phyloP scores from a whole-genome alignment of 2,797 vertebrate species.

The Enoplosus armatus region DNA sequence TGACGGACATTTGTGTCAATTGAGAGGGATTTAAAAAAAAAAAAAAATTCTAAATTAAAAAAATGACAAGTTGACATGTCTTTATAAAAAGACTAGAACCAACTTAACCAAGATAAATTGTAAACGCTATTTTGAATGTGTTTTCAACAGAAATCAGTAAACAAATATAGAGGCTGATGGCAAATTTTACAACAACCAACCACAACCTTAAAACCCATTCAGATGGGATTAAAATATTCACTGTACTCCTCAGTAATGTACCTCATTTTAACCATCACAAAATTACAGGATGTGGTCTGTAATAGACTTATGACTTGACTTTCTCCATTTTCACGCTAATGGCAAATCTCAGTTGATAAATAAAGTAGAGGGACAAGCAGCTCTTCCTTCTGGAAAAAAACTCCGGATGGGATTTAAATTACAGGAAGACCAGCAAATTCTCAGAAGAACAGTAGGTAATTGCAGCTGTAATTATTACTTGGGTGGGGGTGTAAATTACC shows the following conservation, averaged over 20 bases:
- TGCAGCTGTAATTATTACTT: neutral
- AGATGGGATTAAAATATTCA: neutral
- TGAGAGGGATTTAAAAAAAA: neutral
- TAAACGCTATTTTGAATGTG: neutral
- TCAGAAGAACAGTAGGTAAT: neutral
- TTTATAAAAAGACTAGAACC: neutral
- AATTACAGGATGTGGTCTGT: neutral
- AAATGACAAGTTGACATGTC: neutral
- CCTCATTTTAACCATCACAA: neutral
- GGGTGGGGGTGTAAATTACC: neutral
- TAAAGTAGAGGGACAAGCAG: neutral
- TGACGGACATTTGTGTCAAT: neutral
- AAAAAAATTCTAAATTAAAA: neutral
- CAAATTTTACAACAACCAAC: neutral
- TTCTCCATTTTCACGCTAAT: too few species aligned
- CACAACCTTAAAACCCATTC: neutral
- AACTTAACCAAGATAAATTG: neutral
- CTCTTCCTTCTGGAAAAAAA: too few species aligned
- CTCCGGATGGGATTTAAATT: too few species aligned
- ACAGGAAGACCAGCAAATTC: neutral
- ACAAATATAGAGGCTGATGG: neutral
- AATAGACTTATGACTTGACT: too few species aligned
- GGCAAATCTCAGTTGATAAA: neutral
- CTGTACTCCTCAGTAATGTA: neutral
- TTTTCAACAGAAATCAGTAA: conserved; percentile 1